A percentile compares a stretch with the other conserved stretches of the same genome.
phyloP scores from a whole-genome alignment of 2,888 invertebrate species.

The Acanthoscelides obtectus region DNA sequence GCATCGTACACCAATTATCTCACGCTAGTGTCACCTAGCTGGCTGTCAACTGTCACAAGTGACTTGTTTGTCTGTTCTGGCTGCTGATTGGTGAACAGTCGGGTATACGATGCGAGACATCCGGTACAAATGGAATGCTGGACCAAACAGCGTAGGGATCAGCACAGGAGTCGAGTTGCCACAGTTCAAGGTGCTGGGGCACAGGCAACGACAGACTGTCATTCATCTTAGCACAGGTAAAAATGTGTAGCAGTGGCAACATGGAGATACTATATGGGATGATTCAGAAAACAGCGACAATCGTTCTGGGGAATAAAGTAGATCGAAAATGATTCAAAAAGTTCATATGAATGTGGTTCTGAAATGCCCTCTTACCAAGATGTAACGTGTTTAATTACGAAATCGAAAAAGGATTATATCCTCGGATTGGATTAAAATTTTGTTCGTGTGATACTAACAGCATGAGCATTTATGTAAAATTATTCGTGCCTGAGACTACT shows the following conservation, averaged over 20 bases:
- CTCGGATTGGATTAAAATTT: no score
- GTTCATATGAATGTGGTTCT: no score
- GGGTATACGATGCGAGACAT: slow-evolving; percentile 98
- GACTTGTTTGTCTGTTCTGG: slow-evolving; percentile 50
- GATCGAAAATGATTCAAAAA: no score
- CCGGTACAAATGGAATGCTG: slow-evolving; percentile 94
- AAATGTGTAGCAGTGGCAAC: not conserved
- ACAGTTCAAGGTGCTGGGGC: slow-evolving; percentile 94
- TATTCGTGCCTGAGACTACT: no score
- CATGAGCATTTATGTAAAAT: no score
- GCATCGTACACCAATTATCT: not conserved
- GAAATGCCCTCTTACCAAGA: no score
- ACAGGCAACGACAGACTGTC: slow-evolving; percentile 90
- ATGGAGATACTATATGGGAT: no score
- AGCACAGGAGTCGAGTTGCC: slow-evolving; percentile 94
- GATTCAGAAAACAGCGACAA: no score
- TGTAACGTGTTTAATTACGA: no score
- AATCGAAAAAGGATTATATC: no score
- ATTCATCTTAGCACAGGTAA: slow-evolving; percentile 95
- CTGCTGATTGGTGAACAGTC: slow-evolving; percentile 58
- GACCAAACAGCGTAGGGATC: slow-evolving; percentile 89
- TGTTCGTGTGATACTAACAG: no score
- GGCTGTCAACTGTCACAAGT: slow-evolving; percentile 36
- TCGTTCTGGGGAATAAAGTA: no score
- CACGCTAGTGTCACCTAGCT: not conserved